Base-by-base conservation (phyloP, 2,888 invertebrate species). In the Epinotia bilunana region DNA sequence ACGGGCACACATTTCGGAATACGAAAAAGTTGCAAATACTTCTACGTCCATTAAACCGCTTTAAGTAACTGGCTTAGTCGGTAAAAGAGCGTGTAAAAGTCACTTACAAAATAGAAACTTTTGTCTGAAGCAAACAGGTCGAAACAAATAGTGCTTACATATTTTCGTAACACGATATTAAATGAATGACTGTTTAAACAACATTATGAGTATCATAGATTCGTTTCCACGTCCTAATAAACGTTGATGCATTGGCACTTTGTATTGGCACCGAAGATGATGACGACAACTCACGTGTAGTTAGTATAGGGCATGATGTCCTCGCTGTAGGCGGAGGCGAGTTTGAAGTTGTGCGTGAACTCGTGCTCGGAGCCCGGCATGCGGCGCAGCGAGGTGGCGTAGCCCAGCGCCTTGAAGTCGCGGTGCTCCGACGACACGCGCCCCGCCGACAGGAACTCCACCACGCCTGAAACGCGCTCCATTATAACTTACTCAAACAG, bases 281-380 rank as follows among this genome's bases (percentile, higher is more conserved):
- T 71, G 5, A 12, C 2, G 0, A 23, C 12, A 20, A 94, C 97
- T 96, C 90, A 98, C 97, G 99, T 99, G 92, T 99, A 99, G 93
- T 99, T 99, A 79, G 99, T 99, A 90, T 98, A 99, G 79, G 98
- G 98, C 98, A 99, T 99, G 85, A 98, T 97, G 87, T 98, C 97
- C 88, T 98, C 97, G 89, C 97, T 97, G 93, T 99, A 99, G 74
- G 99, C 99, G 78, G 98, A 98, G 77, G 98, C 97, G 81, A 99
- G 95, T 87, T 98, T 97, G 94, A 99, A 99, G 94, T 98, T 97
- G 96, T 99, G 99, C 89, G 97, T 97, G 94, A 98, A 98, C 95
- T 98, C 98, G 93, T 98, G 97, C 86, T 98, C 98, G 89, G 97
- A 96, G 90, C 96, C 96, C 80, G 97, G 96, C 92, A 99, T 96